Evolutionary conservation across 1,140 invertebrate species (phyloP), one percentile per base, ranked within the genome.

Genomic region (Drosophila novamexicana): DNA sequence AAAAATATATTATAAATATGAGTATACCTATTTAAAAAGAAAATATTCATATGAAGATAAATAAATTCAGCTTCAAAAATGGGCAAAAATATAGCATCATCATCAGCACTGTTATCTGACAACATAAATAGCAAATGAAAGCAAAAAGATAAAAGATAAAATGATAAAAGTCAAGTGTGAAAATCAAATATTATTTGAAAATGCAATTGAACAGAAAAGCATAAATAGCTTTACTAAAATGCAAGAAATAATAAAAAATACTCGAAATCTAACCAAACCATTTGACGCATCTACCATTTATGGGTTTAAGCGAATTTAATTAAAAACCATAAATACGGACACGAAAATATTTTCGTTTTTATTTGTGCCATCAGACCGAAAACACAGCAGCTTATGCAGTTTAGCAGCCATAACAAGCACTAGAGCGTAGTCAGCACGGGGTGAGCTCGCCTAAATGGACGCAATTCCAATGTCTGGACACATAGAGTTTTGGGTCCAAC

Each of bases 291-390:
- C 34, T 52, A 9, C 32, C 50, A 52, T 52, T 52, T 52, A 52
- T 52, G 49, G 12, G 49, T n/a, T 50, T 50, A 14, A 34, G n/a
- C 50, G 29, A 52, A 52, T 52, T 52, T 52, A 52, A 52, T 52
- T 52, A 52, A 52, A 52, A 52, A 52, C 50, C 32, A 52, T 52
- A 52, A 34, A 32, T 36, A 52, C 49, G 12, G 34, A n/a, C 49
- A 52, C 4, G n/a, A 32, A 32, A n/a, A 7, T n/a, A 2, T n/a
- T n/a, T 49, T n/a, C 22, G 32, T 36, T 52, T 52, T 52, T 52
- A 52, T 52, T 52, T 36, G 50, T 34, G 34, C 50, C 36, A 52
- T 52, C 50, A 52, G 44, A 47, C 32, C 16, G 52, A 37, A 34
- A 54, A 29, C 52, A 36, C 34, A 14, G 14, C 52, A 10, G 5